These are phyloP conservation scores for Diarsia mendica DNA, from an alignment of 2,888 invertebrate genomes.

Conservation along the genomic window DNA sequence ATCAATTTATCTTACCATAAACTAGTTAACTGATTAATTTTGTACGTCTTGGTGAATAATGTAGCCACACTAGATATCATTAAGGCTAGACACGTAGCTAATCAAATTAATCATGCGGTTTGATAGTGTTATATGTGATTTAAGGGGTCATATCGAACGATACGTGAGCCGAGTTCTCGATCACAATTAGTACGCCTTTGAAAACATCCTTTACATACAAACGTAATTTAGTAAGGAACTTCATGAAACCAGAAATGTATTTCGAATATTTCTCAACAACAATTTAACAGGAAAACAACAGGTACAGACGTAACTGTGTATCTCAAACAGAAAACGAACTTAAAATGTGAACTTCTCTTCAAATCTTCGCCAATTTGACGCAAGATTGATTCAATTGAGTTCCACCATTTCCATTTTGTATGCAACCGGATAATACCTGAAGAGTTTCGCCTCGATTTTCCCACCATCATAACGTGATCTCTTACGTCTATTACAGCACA, in stretches of 20 bases:
- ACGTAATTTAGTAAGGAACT: neutral
- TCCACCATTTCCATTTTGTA: conserved; percentile 83
- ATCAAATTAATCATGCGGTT: conserved; percentile 81
- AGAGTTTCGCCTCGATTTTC: conserved; percentile 77
- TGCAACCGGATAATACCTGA: conserved; percentile 87
- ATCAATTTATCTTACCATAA: conserved; percentile 55
- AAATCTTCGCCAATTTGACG: conserved; percentile 85
- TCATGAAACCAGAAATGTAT: conserved; percentile 8
- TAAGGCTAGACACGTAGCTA: conserved; percentile 75
- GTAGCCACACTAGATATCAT: conserved; percentile 65
- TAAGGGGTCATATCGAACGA: conserved; percentile 75
- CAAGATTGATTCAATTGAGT: conserved; percentile 88
- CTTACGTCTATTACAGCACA: conserved; percentile 66
- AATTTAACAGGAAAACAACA: conserved; percentile 12
- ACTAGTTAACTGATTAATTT: conserved; percentile 65
- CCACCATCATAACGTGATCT: conserved; percentile 78
- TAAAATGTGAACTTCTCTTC: conserved; percentile 75
- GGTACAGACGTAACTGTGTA: conserved; percentile 37
- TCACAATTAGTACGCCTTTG: conserved; percentile 67
- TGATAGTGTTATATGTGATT: conserved; percentile 83
- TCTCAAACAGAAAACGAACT: conserved; percentile 71
- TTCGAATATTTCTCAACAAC: conserved; percentile 1
- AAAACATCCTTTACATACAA: conserved; percentile 48
- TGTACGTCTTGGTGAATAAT: conserved; percentile 64
- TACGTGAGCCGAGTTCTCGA: conserved; percentile 75